Evolutionary conservation across 2,888 invertebrate genomes (phyloP).

Genomic region (Gibbula magus): DNA sequence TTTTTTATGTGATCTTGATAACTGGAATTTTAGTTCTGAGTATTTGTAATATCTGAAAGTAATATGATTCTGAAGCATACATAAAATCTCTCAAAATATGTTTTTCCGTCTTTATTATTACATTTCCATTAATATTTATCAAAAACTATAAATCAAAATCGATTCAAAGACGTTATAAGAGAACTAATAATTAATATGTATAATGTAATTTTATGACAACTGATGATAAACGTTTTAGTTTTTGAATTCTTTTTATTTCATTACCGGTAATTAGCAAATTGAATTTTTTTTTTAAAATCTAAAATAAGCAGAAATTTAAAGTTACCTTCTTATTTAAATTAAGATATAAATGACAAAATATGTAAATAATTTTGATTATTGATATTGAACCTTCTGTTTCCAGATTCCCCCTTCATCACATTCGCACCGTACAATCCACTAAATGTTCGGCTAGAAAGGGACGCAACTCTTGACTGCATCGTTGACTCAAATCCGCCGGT

Average conservation of each 20-base stretch:
- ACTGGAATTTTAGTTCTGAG: not conserved
- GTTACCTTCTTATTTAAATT: no score
- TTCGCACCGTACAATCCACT: constrained; percentile 59
- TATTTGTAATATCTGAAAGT: not conserved
- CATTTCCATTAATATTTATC: not conserved
- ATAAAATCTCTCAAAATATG: not conserved
- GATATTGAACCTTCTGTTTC: constrained; percentile 12
- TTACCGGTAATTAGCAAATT: no score
- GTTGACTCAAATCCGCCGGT: constrained; percentile 60
- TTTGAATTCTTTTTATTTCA: no score
- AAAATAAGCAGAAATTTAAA: no score
- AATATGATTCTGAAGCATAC: not conserved
- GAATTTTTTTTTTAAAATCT: no score
- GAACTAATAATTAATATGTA: no score
- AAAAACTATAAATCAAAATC: not conserved
- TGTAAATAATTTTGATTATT: no score
- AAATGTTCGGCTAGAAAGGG: constrained; percentile 45
- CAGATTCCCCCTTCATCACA: constrained; percentile 60
- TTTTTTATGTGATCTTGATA: not conserved
- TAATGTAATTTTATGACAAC: no score
- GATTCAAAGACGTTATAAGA: not conserved
- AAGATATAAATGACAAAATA: no score
- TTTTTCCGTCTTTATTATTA: not conserved
- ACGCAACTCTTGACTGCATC: constrained; percentile 49
- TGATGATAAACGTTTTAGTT: no score